Evolutionary conservation across 2,888 invertebrate species (phyloP).

Genomic region (Dryomyza anilis): DNA sequence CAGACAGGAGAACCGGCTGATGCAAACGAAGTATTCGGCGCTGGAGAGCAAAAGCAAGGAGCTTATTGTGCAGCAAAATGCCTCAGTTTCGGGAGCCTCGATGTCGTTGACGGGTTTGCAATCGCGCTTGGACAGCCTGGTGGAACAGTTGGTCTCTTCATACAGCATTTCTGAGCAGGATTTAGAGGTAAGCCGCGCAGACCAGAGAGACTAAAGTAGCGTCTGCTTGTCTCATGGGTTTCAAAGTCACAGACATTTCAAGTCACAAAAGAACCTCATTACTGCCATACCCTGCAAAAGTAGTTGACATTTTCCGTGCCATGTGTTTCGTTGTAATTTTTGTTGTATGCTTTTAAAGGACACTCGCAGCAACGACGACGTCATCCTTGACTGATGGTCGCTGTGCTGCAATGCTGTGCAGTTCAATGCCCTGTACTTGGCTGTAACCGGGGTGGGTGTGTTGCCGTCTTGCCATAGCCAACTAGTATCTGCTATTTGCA

Average conservation of each 20-base stretch:
- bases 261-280: not conserved
- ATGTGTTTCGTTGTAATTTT: not conserved
- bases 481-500: not conserved
- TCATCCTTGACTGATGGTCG: not conserved
- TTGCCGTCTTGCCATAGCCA: not conserved
- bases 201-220: not conserved
- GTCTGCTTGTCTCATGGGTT: not conserved
- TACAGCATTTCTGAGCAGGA: conserved; percentile 78
- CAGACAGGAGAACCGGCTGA: conserved; percentile 71
- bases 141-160: conserved; percentile 73
- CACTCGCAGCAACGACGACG: not conserved
- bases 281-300: not conserved
- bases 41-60: conserved; percentile 70
- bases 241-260: not conserved
- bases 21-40: conserved; percentile 70
- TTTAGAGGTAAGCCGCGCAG: conserved; percentile 71
- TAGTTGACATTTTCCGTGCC: too few relatives aligned
- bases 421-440: not conserved
- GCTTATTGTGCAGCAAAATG: conserved; percentile 71
- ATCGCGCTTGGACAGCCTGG: conserved; percentile 71
- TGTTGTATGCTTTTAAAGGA: not conserved
- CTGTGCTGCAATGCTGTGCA: not conserved
- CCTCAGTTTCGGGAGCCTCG: conserved; percentile 72
- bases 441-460: not conserved
- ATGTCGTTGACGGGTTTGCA: conserved; percentile 73